Conservation (phyloP, 2,888 invertebrate species). For the Coremacera marginata region DNA sequence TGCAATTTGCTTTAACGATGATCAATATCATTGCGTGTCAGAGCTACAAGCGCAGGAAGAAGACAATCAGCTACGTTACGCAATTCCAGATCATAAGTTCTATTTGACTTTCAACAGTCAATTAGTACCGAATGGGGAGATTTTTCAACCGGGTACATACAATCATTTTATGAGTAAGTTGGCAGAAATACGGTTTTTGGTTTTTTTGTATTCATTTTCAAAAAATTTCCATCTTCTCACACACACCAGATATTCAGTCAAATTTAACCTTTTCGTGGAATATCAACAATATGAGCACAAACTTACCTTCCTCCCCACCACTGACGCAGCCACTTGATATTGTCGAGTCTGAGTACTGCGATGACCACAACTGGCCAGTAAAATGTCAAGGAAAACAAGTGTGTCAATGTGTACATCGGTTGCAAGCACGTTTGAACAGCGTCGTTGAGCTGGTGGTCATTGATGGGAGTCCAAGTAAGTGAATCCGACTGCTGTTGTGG, state of each 20-base stretch:
- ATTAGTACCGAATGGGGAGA: conserved; percentile 50
- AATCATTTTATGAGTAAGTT: conserved; percentile 59
- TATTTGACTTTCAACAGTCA: conserved; percentile 56
- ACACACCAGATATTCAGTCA: conserved; percentile 48
- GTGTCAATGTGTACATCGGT: conserved; percentile 57
- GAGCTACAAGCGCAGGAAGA: conserved; percentile 47
- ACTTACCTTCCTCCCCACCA: conserved; percentile 82
- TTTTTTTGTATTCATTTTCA: too few relatives aligned
- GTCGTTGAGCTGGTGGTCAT: conserved; percentile 64
- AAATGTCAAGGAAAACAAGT: conserved; percentile 47
- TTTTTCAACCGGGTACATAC: conserved; percentile 51
- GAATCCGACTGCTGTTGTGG: neutral
- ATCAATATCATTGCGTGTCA: conserved; percentile 50
- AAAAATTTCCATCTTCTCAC: too few relatives aligned
- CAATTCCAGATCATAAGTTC: conserved; percentile 54
- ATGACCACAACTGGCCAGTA: conserved; percentile 50
- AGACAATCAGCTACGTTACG: conserved; percentile 48
- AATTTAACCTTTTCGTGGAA: conserved; percentile 68
- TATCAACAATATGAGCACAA: conserved; percentile 81
- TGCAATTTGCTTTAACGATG: conserved; percentile 48
- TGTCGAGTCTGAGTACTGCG: conserved; percentile 59
- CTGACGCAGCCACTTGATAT: conserved; percentile 74
- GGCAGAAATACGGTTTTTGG: neutral
- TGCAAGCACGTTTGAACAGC: conserved; percentile 53
- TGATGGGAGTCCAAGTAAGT: conserved; percentile 60